Evolutionary conservation across 2,113 vertebrate species (phyloP), one percentile per base, ranked within the genome.

Genomic region (Panthera leo): DNA sequence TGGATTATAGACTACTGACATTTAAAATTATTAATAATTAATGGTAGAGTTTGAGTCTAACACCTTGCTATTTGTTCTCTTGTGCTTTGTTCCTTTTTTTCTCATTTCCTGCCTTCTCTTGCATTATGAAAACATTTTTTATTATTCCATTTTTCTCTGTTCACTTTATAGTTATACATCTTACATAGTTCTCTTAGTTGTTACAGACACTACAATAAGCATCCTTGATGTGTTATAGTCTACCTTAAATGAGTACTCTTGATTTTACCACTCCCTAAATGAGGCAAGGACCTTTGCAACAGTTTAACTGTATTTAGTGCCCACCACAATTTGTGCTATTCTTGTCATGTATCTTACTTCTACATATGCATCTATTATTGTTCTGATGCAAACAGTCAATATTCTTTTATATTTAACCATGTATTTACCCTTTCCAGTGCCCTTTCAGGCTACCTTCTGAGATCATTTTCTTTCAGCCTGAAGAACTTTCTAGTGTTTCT

Each of bases 11-110:
- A 80, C 31, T 36, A 86, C 21, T 92, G 58, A 68, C 58, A n/a
- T 94, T 91, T 94, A 92, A 94, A 94, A 94, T 85, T 45, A 45
- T 76, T 78, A 78, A 78, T 48, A 68, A 85, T 85, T 70, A 80
- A 83, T 68, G 61, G 67, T 19, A 48, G 16, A 53, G 75, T 45
- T 93, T 84, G 73, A 85, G 34, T 68, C 29, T 70, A 70, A 91
- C 8, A 51, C 51, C n/a, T 96, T 65, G 42, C 79, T 91, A 23
- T 84, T 48, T 85, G 53, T 80, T 18, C 42, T 89, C 7, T 80
- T 82, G 21, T 48, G 3, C n/a, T 48, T 93, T 61, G 11, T 67
- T 89, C 42, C 34, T 71, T 93, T 67, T 73, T 75, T 94, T 85
- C 42, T 80, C 15, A 68, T 87, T 95, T 85, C 31, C 89, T 95